Base-by-base conservation (phyloP, 2,113 vertebrate species). In the Sorex fumeus region DNA sequence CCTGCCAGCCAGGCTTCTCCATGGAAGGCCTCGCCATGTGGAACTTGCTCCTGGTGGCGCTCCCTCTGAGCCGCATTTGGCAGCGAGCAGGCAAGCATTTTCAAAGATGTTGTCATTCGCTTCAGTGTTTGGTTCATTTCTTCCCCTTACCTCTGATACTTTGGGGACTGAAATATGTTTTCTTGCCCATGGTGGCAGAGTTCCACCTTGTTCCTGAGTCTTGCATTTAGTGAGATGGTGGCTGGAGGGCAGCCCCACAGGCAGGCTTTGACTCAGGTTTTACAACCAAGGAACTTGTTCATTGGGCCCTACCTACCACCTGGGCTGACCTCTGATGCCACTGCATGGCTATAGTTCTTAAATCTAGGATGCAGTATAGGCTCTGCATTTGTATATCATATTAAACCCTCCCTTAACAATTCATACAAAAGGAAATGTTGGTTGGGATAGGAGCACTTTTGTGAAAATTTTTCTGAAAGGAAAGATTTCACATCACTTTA, bases 401-500 rank as follows among this genome's bases (percentile, higher is more conserved):
- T 50, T 84, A 69, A 84, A 64, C 27, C 91, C 93, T 93, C 23
- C 3, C 45, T 88, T 76, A 53, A 93, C 76, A 93, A 90, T 91
- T 92, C 16, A 81, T 4, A 15, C 57, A 50, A 92, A 90, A 75
- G 21, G 23, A 72, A 95, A 47, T 19, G 36, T 91, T 93, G 27
- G 15, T 93, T 96, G 87, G 74, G 93, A 81, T 80, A 94, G 86
- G 87, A 32, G 80, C 57, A 5, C n/a, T 94, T 95, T 94, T 84
- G 84, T 93, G 87, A 89, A 87, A 78, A 62, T 36, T 77, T 97
- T 86, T 82, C 87, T 86, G 57, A 96, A 96, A 97, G 90, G 60
- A 93, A 97, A 94, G 57, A 93, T 92, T 96, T 90, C 94, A 70
- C 85, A 81, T 91, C 92, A 66, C 64, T 97, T 95, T 97, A 97